These are phyloP conservation scores for Saimiri boliviensis DNA, from an alignment of 2,113 vertebrate species.

Conservation along the genomic window DNA sequence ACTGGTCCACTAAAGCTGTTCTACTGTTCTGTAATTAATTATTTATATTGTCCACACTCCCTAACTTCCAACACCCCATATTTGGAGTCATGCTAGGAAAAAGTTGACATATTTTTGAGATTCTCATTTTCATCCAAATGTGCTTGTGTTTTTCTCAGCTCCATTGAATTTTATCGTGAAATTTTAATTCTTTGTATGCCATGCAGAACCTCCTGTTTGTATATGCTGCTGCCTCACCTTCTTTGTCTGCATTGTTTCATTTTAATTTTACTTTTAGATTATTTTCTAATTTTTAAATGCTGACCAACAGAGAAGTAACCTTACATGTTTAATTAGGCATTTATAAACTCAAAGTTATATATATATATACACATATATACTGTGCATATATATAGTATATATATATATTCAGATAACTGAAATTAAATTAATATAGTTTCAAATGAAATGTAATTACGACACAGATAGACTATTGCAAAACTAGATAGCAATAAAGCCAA, in stretches of 20 bases:
- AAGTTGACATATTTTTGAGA: not conserved
- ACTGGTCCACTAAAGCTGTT: not conserved
- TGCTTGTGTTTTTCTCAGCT: not conserved
- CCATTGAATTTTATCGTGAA: not conserved
- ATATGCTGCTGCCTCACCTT: not conserved
- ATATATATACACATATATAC: not conserved
- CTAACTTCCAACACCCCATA: not conserved
- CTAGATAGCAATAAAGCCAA: not conserved
- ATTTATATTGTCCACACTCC: not conserved
- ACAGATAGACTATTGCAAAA: not conserved
- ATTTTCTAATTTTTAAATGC: not conserved
- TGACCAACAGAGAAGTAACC: not conserved
- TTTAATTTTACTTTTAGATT: not conserved
- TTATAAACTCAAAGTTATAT: not conserved
- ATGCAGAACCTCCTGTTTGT: not conserved
- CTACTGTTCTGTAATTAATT: not conserved
- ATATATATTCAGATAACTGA: not conserved
- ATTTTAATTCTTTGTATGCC: not conserved
- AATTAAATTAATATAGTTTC: not conserved
- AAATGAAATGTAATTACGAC: not conserved
- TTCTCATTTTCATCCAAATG: not conserved
- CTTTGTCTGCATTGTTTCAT: not conserved
- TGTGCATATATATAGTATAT: not conserved
- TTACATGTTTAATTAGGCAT: not conserved
- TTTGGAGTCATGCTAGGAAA: not conserved